Evolutionary conservation across 2,113 vertebrate genomes (phyloP).

Genomic region (Zeus faber): DNA sequence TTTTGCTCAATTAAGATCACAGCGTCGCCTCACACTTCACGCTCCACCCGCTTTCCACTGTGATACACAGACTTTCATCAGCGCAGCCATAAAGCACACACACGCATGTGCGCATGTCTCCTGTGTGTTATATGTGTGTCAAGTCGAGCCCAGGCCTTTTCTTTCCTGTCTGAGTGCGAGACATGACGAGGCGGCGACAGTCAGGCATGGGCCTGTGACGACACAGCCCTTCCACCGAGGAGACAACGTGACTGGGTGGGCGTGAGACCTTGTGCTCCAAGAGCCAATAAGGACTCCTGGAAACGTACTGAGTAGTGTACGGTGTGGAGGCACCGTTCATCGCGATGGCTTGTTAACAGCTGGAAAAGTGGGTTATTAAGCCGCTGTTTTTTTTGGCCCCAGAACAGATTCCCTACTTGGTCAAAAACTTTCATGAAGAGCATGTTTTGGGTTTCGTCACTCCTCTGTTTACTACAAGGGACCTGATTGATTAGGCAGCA

Average conservation of each 20-base stretch:
- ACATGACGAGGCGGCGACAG: too few relatives aligned
- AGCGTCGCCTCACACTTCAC: slow-evolving; percentile 42
- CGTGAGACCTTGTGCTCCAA: slow-evolving; percentile 13
- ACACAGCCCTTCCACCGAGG: slow-evolving; percentile 29
- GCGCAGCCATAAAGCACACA: slow-evolving; percentile 40
- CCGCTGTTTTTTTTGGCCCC: slow-evolving; percentile 88
- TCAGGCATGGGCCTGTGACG: too few relatives aligned
- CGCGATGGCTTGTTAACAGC: slow-evolving; percentile 94
- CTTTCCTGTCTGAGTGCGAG: too few relatives aligned
- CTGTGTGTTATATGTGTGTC: slow-evolving; percentile 38
- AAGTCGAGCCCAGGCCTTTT: too few relatives aligned
- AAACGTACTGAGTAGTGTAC: slow-evolving; percentile 81
- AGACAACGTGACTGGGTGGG: slow-evolving; percentile 27
- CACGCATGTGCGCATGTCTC: slow-evolving; percentile 34
- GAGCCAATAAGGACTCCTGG: slow-evolving; percentile 62
- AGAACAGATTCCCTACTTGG: slow-evolving; percentile 83
- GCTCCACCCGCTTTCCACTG: slow-evolving; percentile 19
- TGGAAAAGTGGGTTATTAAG: slow-evolving; percentile 91
- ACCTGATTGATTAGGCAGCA: slow-evolving; percentile 58
- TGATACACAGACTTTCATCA: slow-evolving; percentile 47
- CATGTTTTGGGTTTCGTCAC: slow-evolving; percentile 86
- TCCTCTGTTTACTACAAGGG: slow-evolving; percentile 69
- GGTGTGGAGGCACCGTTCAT: slow-evolving; percentile 83
- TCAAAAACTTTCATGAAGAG: slow-evolving; percentile 88
- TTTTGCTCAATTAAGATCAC: slow-evolving; percentile 56